Conservation (phyloP, 2,888 invertebrate genomes). For the Labia minor region DNA sequence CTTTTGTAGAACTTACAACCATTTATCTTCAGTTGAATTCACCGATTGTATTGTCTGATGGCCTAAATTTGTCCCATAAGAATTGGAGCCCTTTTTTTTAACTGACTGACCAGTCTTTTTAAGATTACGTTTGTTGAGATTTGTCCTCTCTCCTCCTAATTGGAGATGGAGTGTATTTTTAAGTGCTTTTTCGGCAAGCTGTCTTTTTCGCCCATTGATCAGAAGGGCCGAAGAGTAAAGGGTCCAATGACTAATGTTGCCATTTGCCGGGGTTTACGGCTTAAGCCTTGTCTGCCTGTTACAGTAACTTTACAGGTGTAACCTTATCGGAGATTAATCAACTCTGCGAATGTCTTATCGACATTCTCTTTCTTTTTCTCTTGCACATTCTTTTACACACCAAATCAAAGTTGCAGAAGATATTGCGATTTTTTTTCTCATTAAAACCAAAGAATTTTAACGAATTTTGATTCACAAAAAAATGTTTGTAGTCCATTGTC, state of each 20-base stretch:
- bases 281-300: neutral
- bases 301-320: neutral
- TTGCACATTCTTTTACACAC: neutral
- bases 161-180: neutral
- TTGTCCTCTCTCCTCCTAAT: neutral
- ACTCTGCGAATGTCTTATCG: neutral
- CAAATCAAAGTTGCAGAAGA: neutral
- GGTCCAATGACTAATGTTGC: neutral
- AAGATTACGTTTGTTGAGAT: no score
- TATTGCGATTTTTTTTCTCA: no score
- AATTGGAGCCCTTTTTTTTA: no score
- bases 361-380: neutral
- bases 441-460: no score
- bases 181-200: neutral
- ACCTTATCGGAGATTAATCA: slow-evolving; percentile 13
- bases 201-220: neutral
- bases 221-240: neutral
- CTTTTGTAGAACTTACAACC: no score
- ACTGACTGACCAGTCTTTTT: no score
- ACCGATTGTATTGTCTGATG: no score
- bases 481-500: no score
- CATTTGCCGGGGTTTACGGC: neutral
- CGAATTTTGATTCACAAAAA: no score
- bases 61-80: no score
- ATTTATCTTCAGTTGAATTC: no score